Evolutionary conservation across 2,113 vertebrate genomes (phyloP).

Genomic region (Crypturellus undulatus): DNA sequence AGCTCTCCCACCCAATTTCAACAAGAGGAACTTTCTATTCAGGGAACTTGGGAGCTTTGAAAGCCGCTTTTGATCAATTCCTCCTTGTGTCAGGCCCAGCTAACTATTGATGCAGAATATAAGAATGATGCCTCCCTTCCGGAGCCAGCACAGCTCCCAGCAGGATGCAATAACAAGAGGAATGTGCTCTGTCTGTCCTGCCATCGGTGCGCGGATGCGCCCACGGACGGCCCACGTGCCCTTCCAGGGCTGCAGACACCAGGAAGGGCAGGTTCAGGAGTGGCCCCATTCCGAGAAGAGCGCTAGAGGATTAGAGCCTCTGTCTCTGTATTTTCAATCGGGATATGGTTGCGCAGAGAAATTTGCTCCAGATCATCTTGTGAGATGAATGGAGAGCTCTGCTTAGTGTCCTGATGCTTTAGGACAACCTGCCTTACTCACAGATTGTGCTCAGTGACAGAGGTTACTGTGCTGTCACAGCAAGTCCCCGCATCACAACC

Average conservation of each 20-base stretch:
- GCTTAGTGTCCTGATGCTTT: not conserved
- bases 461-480: not conserved
- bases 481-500: not conserved
- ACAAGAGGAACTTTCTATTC: slow-evolving; percentile 48
- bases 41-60: not conserved
- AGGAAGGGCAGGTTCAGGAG: fast-evolving
- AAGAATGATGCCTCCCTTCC: not conserved
- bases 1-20: slow-evolving; percentile 72
- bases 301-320: not conserved
- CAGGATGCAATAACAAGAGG: not conserved
- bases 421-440: not conserved
- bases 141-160: not conserved
- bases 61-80: slow-evolving; percentile 65
- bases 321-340: not conserved
- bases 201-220: fast-evolving
- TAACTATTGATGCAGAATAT: not conserved
- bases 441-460: not conserved
- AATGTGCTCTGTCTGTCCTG: fast-evolving
- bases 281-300: not conserved
- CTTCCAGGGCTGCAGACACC: not conserved
- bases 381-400: not conserved
- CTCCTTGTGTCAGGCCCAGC: slow-evolving; percentile 44
- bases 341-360: fast-evolving
- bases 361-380: not conserved
- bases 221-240: fast-evolving